Base-by-base conservation (phyloP, 2,113 vertebrate genomes). In the Pongo pygmaeus region DNA sequence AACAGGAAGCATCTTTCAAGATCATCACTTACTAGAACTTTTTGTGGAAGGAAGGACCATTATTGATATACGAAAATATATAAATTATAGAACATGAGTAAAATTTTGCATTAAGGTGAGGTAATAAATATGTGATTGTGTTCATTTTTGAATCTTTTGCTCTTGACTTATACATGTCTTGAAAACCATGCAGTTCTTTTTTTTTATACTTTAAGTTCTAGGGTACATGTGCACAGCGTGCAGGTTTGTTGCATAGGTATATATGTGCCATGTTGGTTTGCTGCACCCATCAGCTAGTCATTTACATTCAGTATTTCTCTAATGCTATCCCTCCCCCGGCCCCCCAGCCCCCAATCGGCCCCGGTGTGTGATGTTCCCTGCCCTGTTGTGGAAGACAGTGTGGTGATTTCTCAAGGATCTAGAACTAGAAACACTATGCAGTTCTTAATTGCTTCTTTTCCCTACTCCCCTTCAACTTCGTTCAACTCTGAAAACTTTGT, bases 391-490 rank as follows among this genome's bases (percentile, higher is more conserved):
- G 52, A 55, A 55, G 52, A 20, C 52, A 55, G 52, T 55, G 52
- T 55, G 52, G 17, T 6, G 2, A 55, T 55, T 55, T 6, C 52
- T 55, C 52, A 55, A 55, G 52, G 17, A 55, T 55, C 52, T 55
- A 55, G 52, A 55, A 55, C 52, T 18, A 55, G 17, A 55, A 55
- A 55, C 6, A 55, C 18, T 61, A 61, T 4, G 8, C 59, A 25
- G 2, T 46, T 90, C 23, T 72, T 74, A 86, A 75, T 10, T 38
- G 1, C 0, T 64, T 52, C 16, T 89, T 4, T 75, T 11, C 23
- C 18, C 23, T 80, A 38, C 6, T 2, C 38, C 1, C 20, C 0
- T 46, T 48, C 13, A 32, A 11, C 3, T 43, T 22, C 7, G 59
- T 67, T 85, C 0, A 50, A 57, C 16, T 80, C 17, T 46, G 35